A percentile compares a stretch with the other conserved stretches of the same genome.
phyloP scores from a whole-genome alignment of 2,888 invertebrate genomes.

The Pollenia amentaria region DNA sequence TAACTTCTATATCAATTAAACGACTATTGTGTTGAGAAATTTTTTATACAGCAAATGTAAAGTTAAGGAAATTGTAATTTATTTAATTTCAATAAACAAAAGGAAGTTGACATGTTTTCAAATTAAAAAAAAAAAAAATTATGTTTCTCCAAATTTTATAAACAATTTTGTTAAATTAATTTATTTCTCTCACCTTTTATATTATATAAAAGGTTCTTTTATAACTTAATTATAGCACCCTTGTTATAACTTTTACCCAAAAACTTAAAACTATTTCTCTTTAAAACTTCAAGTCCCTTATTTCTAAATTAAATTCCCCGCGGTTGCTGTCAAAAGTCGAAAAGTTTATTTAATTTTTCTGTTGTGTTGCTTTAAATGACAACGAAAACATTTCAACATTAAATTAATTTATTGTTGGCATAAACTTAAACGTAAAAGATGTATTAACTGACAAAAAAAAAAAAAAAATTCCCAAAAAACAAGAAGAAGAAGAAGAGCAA shows the following conservation, averaged over 20 bases:
- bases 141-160: too few species aligned
- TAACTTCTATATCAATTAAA: constrained; percentile 46
- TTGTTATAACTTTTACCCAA: neutral
- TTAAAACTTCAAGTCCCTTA: constrained; percentile 1
- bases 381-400: constrained; percentile 59
- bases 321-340: constrained; percentile 43
- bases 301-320: constrained; percentile 28
- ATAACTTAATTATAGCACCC: neutral
- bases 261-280: neutral
- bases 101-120: neutral
- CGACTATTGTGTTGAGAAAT: neutral
- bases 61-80: constrained; percentile 25
- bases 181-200: neutral
- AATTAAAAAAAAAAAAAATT: neutral
- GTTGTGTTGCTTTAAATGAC: constrained; percentile 17
- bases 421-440: constrained; percentile 38
- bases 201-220: neutral
- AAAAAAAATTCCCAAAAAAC: neutral
- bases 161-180: neutral
- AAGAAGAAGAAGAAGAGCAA: neutral
- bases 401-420: constrained; percentile 63
- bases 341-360: constrained; percentile 41
- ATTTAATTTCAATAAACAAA: constrained; percentile 1
- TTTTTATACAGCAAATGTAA: constrained; percentile 3
- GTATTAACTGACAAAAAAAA: constrained; percentile 22